Base-by-base conservation (phyloP, 2,888 invertebrate genomes). In the Pollenia angustigena region DNA sequence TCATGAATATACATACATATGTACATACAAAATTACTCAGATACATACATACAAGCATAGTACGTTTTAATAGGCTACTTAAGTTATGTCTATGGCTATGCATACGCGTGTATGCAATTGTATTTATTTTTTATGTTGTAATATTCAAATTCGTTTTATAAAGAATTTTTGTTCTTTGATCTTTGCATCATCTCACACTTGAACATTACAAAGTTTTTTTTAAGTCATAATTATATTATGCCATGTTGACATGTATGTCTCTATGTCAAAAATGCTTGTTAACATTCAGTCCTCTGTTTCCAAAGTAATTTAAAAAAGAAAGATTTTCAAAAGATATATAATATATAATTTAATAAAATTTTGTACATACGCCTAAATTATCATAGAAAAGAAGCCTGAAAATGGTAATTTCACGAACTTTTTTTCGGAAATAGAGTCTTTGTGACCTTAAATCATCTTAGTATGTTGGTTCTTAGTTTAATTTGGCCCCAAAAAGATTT, bases 121-220 rank as follows among this genome's bases (percentile, higher is more conserved):
- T 2, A 11, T 40, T 40, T 42, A 69, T 56, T 56, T 32, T 60
- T n/a, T 46, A 11, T 54, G 3, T 2, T 64, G 44, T 32, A 18
- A 58, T 44, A 14, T 62, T 64, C n/a, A 6, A 48, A 66, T 50
- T 64, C 11, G 42, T 74, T 62, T 12, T 18, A 32, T 54, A 12
- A 11, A 18, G 48, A 4, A 54, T 62, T 44, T 50, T 69, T 60
- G 32, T 76, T 40, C 62, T 82, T 82, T 82, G 75, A 82, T 76
- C 58, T 69, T 44, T 44, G 32, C 54, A 42, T 75, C 48, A 44
- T 82, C 14, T 54, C n/a, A 40, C 40, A 54, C 44, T 76, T 76
- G 32, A 52, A 32, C 32, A 69, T 52, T 58, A 44, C 16, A 9
- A 54, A 72, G 54, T 64, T n/a, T 52, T 60, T 54, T 54, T 69